Conservation (phyloP, 2,113 vertebrate genomes). For the Odobenus rosmarus region DNA sequence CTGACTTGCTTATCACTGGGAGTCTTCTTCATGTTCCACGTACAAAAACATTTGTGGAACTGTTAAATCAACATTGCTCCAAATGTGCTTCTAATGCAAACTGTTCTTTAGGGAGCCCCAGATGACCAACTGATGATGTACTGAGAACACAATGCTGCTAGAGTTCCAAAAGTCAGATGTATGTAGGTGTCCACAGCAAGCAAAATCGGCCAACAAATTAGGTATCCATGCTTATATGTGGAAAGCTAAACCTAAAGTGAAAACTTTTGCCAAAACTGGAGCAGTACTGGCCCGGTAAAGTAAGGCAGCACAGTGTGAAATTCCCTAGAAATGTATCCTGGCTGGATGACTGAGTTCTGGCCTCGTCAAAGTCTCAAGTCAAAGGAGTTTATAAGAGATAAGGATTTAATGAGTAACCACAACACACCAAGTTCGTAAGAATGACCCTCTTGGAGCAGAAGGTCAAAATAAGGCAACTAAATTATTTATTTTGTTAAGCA, state of each 20-base stretch:
- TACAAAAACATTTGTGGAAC: not conserved
- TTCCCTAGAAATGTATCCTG: not conserved
- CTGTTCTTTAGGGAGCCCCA: not conserved
- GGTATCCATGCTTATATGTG: not conserved
- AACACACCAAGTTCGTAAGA: conserved; percentile 2
- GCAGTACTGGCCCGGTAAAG: not conserved
- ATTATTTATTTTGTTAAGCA: conserved; percentile 33
- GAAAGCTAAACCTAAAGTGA: conserved; percentile 10
- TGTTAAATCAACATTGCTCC: not conserved
- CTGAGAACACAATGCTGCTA: not conserved
- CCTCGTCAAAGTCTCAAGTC: not conserved
- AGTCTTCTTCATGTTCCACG: not conserved
- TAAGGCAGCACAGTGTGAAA: not conserved
- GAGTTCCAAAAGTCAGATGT: not conserved
- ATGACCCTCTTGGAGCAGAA: not conserved
- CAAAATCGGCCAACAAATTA: not conserved
- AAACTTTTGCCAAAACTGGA: not conserved
- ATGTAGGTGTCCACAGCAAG: not conserved
- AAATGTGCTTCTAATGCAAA: not conserved
- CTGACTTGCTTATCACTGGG: not conserved
- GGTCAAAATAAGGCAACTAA: conserved; percentile 31
- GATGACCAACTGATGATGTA: not conserved
- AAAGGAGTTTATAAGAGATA: not conserved
- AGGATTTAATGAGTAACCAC: conserved; percentile 53
- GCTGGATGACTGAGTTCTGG: not conserved